Conservation (phyloP, 37 sponge, comb jelly and placozoan species). For the Crambe crambe region DNA sequence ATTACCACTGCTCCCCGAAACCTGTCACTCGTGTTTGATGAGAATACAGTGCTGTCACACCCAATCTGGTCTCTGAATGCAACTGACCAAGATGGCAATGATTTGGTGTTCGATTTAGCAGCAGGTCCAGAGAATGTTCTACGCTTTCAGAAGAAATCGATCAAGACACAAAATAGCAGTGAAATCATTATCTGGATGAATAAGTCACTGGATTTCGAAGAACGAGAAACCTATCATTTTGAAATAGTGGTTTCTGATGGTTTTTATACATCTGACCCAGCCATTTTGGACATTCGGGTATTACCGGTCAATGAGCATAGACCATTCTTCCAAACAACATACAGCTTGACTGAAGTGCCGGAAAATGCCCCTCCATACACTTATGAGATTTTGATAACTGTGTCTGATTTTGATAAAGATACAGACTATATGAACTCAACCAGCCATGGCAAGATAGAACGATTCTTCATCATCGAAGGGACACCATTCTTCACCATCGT, state of each 20-base stretch:
- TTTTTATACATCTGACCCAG: constrained; percentile 28
- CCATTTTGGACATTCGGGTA: neutral
- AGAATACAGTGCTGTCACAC: constrained; percentile 7
- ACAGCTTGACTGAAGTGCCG: neutral
- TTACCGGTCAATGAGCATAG: constrained; percentile 49
- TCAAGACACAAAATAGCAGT: neutral
- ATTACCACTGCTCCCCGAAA: constrained; percentile 5
- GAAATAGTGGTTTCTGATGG: constrained; percentile 41
- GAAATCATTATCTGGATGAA: constrained; percentile 19
- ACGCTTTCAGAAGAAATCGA: neutral
- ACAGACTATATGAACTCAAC: neutral
- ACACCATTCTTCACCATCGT: constrained; percentile 26
- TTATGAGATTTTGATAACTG: constrained; percentile 15
- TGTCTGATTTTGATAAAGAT: constrained; percentile 38
- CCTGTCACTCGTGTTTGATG: constrained; percentile 12
- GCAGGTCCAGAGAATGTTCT: constrained; percentile 11
- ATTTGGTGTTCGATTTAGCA: neutral
- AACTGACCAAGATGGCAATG: constrained; percentile 38
- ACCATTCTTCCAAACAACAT: constrained; percentile 17
- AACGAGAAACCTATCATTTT: constrained; percentile 1
- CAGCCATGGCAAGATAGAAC: constrained; percentile 22
- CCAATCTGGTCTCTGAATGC: constrained; percentile 24
- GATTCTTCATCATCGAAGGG: neutral
- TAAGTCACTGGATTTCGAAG: constrained; percentile 38
- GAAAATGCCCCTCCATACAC: constrained; percentile 38